A percentile compares a stretch with the other conserved stretches of the same genome.
These are phyloP conservation scores for Pteruthius melanotis DNA, from an alignment of 2,113 vertebrate species.

Conservation along the genomic window DNA sequence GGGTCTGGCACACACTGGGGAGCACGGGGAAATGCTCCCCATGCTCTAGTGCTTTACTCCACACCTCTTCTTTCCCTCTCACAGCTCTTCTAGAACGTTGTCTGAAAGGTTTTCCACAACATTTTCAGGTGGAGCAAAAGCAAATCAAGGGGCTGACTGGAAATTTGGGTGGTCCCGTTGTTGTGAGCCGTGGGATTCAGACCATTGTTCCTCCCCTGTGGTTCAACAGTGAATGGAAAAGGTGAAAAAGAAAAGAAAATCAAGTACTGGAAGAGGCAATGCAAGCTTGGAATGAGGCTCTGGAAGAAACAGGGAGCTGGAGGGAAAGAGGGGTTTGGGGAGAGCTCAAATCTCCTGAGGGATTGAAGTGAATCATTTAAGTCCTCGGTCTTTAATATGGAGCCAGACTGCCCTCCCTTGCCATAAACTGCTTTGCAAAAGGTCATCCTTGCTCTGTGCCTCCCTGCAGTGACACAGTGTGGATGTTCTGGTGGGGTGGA, in stretches of 20 bases:
- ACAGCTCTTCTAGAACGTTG: not conserved
- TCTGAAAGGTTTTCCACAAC: accelerated
- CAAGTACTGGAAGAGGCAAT: not conserved
- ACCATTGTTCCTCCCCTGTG: not conserved
- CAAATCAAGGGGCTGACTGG: not conserved
- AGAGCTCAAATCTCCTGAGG: not conserved
- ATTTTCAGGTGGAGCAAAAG: not conserved
- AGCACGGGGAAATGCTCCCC: not conserved
- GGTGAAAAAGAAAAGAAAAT: not conserved
- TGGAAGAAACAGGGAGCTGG: not conserved
- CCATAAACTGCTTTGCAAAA: not conserved
- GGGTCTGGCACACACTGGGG: accelerated
- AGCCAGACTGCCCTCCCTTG: not conserved
- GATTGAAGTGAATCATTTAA: not conserved
- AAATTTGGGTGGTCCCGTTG: accelerated
- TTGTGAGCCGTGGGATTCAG: not conserved
- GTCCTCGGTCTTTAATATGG: not conserved
- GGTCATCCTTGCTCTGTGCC: not conserved
- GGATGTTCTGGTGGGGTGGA: not conserved
- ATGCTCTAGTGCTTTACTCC: not conserved
- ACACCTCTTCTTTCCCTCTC: not conserved
- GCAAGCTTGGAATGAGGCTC: not conserved
- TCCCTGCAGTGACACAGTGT: accelerated
- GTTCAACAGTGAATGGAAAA: not conserved
- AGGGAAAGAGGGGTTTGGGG: not conserved